Evolutionary conservation across 2,888 invertebrate genomes (phyloP).

Genomic region (Elgonia sp.): DNA sequence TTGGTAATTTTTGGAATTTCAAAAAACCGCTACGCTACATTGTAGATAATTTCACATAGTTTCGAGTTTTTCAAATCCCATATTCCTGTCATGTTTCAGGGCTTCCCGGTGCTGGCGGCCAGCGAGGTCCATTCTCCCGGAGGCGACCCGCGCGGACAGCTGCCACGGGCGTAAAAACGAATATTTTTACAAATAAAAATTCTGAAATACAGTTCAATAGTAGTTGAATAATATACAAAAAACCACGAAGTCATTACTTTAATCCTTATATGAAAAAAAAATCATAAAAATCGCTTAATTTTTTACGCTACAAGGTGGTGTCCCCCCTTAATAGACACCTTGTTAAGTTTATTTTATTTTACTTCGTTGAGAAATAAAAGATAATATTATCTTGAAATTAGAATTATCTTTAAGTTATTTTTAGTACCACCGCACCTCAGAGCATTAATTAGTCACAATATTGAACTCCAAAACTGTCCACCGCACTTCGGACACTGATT

Average conservation of each 20-base stretch:
- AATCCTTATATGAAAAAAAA: slow-evolving; percentile 28
- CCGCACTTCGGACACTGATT: no score
- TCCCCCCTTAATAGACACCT: background rate
- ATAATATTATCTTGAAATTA: no score
- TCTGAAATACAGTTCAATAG: slow-evolving; percentile 3
- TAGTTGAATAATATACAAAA: slow-evolving; percentile 28
- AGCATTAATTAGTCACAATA: no score
- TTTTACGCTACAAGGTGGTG: background rate
- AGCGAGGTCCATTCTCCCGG: slow-evolving; percentile 11
- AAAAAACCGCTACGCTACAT: slow-evolving; percentile 34
- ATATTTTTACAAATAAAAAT: slow-evolving; percentile 43
- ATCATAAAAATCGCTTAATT: slow-evolving; percentile 26
- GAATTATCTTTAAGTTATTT: no score
- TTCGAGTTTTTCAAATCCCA: slow-evolving; percentile 2
- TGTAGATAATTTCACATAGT: slow-evolving; percentile 25
- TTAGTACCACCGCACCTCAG: no score
- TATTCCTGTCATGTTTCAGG: slow-evolving; percentile 44
- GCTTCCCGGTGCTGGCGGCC: slow-evolving; percentile 25
- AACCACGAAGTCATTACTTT: slow-evolving; percentile 9
- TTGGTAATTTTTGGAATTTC: slow-evolving; percentile 50
- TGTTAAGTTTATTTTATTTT: no score
- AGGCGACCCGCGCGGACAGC: slow-evolving; percentile 33
- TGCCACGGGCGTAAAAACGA: slow-evolving; percentile 21
- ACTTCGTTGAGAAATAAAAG: no score
- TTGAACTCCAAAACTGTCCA: no score